Conservation (phyloP, 1,140 invertebrate species). For the Ganaspis sp. region DNA sequence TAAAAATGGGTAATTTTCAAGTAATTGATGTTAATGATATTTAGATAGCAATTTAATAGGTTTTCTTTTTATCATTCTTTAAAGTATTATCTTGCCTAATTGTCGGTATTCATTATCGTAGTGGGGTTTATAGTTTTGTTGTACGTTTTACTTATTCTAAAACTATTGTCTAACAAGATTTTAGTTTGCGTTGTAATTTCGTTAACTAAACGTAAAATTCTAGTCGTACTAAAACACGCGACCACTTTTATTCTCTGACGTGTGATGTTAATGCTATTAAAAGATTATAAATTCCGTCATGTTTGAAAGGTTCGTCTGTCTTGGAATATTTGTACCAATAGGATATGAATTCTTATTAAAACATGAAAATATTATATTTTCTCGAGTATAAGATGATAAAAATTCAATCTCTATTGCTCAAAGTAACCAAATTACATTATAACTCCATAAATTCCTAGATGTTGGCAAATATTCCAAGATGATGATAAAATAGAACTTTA, state of each 20-base stretch:
- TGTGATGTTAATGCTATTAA: constrained; percentile 33
- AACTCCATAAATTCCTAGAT: neutral
- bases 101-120: constrained; percentile 1
- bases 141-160: neutral
- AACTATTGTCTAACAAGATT: neutral
- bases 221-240: neutral
- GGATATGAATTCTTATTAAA: neutral
- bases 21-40: constrained; percentile 6
- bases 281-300: constrained; percentile 29
- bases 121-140: neutral
- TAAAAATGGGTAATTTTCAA: neutral
- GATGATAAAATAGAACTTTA: constrained; percentile 42
- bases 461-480: neutral
- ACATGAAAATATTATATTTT: constrained; percentile 18
- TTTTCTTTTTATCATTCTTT: constrained; percentile 2
- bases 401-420: neutral
- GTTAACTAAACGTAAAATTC: neutral
- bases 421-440: constrained; percentile 36
- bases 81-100: neutral
- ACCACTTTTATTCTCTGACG: constrained; percentile 20
- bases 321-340: neutral
- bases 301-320: neutral
- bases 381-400: no score
- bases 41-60: neutral
- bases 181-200: neutral